These are phyloP conservation scores for Ptychoptera albimana DNA, from an alignment of 2,888 invertebrate species.

Conservation along the genomic window DNA sequence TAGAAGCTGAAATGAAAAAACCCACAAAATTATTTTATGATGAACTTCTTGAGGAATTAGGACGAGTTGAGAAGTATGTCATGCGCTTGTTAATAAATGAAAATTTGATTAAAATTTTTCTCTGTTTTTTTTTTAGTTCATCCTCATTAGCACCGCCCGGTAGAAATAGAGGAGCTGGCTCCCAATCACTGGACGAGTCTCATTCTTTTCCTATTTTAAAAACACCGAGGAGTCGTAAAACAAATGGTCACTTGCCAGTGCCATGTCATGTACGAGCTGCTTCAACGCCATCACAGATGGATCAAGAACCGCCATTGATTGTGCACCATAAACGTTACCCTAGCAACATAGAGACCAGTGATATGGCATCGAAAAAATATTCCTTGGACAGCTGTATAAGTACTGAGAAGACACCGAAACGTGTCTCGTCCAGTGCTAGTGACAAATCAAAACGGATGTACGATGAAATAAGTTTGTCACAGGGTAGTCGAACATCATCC, in stretches of 20 bases:
- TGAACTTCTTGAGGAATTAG: slow-evolving; percentile 35
- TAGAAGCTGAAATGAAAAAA: slow-evolving; percentile 66
- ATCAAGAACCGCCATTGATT: slow-evolving; percentile 11
- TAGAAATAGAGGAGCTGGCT: slow-evolving; percentile 1
- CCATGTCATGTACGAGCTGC: slow-evolving; percentile 28
- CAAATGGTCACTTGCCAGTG: slow-evolving; percentile 23
- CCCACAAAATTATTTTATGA: slow-evolving; percentile 40
- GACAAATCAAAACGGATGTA: slow-evolving; percentile 21
- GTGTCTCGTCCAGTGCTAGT: slow-evolving; percentile 24
- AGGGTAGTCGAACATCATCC: slow-evolving; percentile 11
- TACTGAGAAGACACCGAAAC: slow-evolving; percentile 18
- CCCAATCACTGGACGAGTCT: slow-evolving; percentile 10
- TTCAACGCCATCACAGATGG: slow-evolving; percentile 29
- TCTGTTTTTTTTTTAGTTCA: too few relatives aligned
- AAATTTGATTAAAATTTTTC: neutral
- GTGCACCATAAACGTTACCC: slow-evolving; percentile 19
- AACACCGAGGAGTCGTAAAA: slow-evolving; percentile 24
- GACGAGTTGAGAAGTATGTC: slow-evolving; percentile 24
- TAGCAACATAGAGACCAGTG: slow-evolving; percentile 11
- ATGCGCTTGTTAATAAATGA: neutral
- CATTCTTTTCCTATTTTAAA: slow-evolving; percentile 14
- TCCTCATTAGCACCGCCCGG: neutral
- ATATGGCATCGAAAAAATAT: slow-evolving; percentile 9
- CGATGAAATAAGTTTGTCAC: slow-evolving; percentile 17
- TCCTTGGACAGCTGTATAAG: slow-evolving; percentile 11